Evolutionary conservation across 1,140 invertebrate genomes (phyloP), one percentile per base, ranked within the genome.

Genomic region (Lasioglossum albipes): DNA sequence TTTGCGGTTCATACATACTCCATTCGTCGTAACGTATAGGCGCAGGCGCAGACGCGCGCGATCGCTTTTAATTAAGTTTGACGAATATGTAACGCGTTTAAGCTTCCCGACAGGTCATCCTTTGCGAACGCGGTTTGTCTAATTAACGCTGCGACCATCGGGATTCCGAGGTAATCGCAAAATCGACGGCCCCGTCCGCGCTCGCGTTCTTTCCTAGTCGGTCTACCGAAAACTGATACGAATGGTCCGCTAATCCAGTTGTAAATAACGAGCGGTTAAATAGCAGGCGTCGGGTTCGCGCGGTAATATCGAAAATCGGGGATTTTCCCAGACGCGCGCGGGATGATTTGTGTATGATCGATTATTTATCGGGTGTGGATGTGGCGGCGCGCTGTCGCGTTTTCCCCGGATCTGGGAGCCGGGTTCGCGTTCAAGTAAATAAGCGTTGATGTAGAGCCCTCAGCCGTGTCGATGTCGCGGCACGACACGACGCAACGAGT

Each of bases 291-390:
- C 27, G 71, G 36, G n/a, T 42, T 59, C 52, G 52, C 49, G 77
- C 49, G 77, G 77, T 79, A 79, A 74, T 79, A 62, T 79, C 77
- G 77, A 74, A 74, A 79, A 79, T 79, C 77, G 71, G 62, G 77
- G 69, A 65, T 74, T 79, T 74, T 42, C 27, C 18, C 22, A 27
- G 27, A 27, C 18, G n/a, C 9, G 22, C 10, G 31, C 27, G 7
- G 49, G 62, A 74, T 79, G 71, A 79, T 79, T 74, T 79, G 71
- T 79, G 54, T 74, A 67, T 66, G 77, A 79, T 79, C 77, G 61
- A 74, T 79, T 79, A 72, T 79, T 79, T 79, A 79, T 79, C 70
- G 10, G 70, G 22, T 13, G 62, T 45, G 57, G 66, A 57, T n/a
- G 16, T 16, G 74, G n/a, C 52, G 62, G 16, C 22, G 52, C 22